These are phyloP conservation scores for Oeneis ivallda DNA, from an alignment of 2,888 invertebrate species.

Conservation along the genomic window DNA sequence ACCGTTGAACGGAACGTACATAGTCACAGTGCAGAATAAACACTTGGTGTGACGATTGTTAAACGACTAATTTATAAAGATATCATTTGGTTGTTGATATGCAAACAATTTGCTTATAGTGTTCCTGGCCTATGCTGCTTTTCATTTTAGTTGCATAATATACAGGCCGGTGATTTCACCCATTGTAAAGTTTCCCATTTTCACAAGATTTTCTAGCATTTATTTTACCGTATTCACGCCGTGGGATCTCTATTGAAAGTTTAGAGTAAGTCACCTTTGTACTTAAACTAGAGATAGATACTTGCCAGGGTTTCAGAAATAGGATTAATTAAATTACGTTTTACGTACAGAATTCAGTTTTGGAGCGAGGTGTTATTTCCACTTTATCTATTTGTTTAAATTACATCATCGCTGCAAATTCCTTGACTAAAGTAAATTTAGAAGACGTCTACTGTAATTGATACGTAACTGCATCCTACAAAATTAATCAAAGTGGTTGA, in stretches of 20 bases:
- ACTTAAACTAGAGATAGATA: neutral
- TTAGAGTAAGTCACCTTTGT: constrained; percentile 7
- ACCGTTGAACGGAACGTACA: constrained; percentile 43
- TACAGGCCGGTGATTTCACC: constrained; percentile 41
- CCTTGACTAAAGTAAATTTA: neutral
- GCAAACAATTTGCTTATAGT: neutral
- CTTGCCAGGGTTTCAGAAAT: constrained; percentile 15
- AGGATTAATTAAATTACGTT: constrained; percentile 6
- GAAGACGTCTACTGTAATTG: neutral
- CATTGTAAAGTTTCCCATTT: constrained; percentile 39
- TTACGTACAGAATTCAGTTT: neutral
- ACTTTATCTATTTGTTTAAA: constrained; percentile 21
- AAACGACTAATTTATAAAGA: constrained; percentile 43
- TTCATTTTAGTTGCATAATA: constrained; percentile 6
- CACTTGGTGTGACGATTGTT: constrained; percentile 30
- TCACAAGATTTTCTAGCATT: constrained; percentile 38
- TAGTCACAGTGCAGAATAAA: constrained; percentile 50
- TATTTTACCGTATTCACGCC: constrained; percentile 15
- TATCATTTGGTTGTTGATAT: neutral
- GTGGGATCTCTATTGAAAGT: constrained; percentile 30
- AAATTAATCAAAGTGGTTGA: neutral
- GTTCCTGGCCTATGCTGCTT: too few species aligned
- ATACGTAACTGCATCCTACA: neutral
- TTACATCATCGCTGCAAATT: constrained; percentile 25
- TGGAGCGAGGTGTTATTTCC: constrained; percentile 10